Evolutionary conservation across 2,113 vertebrate species (phyloP).

Genomic region (Euleptes europaea): DNA sequence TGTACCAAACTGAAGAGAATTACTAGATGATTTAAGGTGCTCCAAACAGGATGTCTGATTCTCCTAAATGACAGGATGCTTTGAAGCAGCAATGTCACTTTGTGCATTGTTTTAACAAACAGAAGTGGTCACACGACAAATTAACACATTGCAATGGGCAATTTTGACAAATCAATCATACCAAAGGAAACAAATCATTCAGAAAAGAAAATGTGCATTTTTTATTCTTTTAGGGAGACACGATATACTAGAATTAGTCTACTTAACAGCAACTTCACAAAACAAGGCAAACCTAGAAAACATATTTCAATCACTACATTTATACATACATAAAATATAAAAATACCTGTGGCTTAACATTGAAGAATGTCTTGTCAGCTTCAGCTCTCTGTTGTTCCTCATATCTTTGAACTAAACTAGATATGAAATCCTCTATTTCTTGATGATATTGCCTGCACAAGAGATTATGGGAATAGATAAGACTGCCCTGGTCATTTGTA

Average conservation of each 20-base stretch:
- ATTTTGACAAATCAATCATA: not conserved
- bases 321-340: not conserved
- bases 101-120: not conserved
- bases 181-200: not conserved
- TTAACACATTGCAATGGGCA: not conserved
- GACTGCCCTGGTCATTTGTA: not conserved
- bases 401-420: constrained; percentile 84
- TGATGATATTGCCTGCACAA: constrained; percentile 87
- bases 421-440: constrained; percentile 94
- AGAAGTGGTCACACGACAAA: not conserved
- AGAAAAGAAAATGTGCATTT: not conserved
- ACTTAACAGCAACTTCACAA: not conserved
- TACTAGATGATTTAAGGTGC: not conserved
- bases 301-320: not conserved
- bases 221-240: not conserved
- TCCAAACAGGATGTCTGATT: not conserved
- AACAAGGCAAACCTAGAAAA: not conserved
- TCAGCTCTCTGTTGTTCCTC: constrained; percentile 79
- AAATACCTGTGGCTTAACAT: constrained; percentile 89
- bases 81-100: not conserved
- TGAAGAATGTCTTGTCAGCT: constrained; percentile 75
- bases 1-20: not conserved
- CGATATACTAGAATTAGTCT: not conserved
- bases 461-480: constrained; percentile 7
- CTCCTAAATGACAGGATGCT: not conserved